A percentile compares a stretch with the other conserved stretches of the same genome.
phyloP scores from a whole-genome alignment of 1,140 invertebrate genomes.

The Halyomorpha halys region DNA sequence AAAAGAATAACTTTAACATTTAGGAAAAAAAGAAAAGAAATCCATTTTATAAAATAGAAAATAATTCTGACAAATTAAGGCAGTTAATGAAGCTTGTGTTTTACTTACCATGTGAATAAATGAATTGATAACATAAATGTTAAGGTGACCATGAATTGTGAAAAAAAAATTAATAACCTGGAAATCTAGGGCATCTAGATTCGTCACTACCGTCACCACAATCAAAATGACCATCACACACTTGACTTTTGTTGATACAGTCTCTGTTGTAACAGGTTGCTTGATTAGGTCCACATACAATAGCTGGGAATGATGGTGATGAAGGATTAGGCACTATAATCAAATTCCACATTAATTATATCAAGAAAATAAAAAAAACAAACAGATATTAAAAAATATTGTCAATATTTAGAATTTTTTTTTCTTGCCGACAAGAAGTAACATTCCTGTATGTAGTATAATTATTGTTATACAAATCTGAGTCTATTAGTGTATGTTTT shows the following conservation, averaged over 20 bases:
- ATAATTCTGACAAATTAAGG: too few relatives aligned
- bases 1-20: too few relatives aligned
- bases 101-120: neutral
- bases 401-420: too few relatives aligned
- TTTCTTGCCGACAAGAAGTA: too few relatives aligned
- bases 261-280: conserved; percentile 85
- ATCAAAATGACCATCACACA: conserved; percentile 72
- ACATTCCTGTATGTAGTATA: too few relatives aligned
- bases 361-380: neutral
- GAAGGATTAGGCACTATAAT: conserved; percentile 38
- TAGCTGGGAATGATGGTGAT: conserved; percentile 32
- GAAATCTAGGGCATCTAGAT: conserved; percentile 59
- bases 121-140: conserved; percentile 5
- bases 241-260: conserved; percentile 68
- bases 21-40: too few relatives aligned
- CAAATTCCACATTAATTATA: neutral
- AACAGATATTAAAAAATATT: neutral
- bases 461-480: too few relatives aligned
- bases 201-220: conserved; percentile 86
- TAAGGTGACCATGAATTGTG: neutral
- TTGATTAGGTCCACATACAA: conserved; percentile 59
- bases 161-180: conserved; percentile 16
- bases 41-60: too few relatives aligned
- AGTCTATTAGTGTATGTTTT: too few relatives aligned
- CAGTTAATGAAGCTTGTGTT: too few relatives aligned